Conservation (phyloP, 2,797 vertebrate species). For the Fringilla coelebs region DNA sequence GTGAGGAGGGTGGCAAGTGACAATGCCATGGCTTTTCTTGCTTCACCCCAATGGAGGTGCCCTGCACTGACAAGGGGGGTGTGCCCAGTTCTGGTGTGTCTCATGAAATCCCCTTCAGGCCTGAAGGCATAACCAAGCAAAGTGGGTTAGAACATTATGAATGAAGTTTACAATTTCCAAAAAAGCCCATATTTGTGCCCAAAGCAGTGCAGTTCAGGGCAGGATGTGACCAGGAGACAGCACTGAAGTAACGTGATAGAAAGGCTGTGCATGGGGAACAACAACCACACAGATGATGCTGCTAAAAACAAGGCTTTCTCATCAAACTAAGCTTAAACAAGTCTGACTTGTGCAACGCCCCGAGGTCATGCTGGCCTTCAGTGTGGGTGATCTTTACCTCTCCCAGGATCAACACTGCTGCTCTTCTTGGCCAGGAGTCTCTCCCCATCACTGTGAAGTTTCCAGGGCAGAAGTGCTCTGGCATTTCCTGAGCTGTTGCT, state of each 20-base stretch:
- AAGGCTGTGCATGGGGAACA: neutral
- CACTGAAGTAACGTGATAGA: neutral
- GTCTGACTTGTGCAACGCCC: constrained; percentile 15
- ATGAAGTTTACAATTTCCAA: neutral
- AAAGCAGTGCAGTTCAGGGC: neutral
- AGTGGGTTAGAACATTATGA: neutral
- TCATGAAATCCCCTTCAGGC: neutral
- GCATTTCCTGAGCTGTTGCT: neutral
- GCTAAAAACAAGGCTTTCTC: neutral
- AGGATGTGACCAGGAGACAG: neutral
- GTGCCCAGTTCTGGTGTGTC: neutral
- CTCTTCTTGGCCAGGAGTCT: neutral
- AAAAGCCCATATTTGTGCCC: neutral
- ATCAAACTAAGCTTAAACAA: constrained; percentile 1
- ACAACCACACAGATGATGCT: neutral
- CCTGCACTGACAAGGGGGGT: neutral
- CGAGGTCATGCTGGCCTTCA: neutral
- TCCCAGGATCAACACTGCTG: neutral
- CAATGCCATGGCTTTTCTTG: neutral
- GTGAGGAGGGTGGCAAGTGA: neutral
- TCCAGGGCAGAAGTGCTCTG: neutral
- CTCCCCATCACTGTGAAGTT: constrained; percentile 19
- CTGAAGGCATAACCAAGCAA: neutral
- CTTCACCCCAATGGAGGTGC: neutral
- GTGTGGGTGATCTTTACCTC: constrained; percentile 2